Conservation (phyloP, 2,888 invertebrate genomes). For the Chouioia cunea region DNA sequence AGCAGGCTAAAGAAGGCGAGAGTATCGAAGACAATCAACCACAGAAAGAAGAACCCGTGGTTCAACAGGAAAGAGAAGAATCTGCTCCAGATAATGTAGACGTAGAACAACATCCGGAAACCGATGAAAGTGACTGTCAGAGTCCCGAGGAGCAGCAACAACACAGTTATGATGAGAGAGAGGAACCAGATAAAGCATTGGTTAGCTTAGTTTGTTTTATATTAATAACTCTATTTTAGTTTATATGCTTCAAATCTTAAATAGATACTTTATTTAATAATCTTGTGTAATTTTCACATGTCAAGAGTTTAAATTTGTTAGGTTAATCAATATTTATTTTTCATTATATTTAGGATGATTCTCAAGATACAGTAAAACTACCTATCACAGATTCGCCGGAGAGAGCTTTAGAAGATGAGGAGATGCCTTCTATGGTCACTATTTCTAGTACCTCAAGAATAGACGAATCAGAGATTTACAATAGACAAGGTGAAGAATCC, state of each 20-base stretch:
- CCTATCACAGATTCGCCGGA: constrained; percentile 6
- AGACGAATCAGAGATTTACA: constrained; percentile 50
- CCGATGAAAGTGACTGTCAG: constrained; percentile 1
- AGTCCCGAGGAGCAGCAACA: neutral
- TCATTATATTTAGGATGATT: constrained; percentile 24
- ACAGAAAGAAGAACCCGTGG: too few relatives aligned
- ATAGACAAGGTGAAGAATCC: constrained; percentile 26
- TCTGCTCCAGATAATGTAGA: too few relatives aligned
- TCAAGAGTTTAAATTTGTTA: too few relatives aligned
- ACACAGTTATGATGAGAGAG: neutral
- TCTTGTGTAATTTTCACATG: too few relatives aligned
- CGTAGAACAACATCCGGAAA: neutral
- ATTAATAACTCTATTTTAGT: too few relatives aligned
- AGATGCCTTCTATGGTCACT: constrained; percentile 61
- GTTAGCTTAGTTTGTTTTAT: constrained; percentile 15
- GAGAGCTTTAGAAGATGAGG: constrained; percentile 58
- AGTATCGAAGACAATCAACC: too few relatives aligned
- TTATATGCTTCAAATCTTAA: too few relatives aligned
- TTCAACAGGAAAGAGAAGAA: too few relatives aligned
- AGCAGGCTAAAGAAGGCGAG: too few relatives aligned
- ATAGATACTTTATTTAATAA: too few relatives aligned
- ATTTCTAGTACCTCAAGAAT: constrained; percentile 54
- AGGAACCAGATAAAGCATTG: constrained; percentile 7
- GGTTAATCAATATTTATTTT: too few relatives aligned
- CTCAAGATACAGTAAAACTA: constrained; percentile 30